Base-by-base conservation (phyloP, 2,797 vertebrate genomes). In the Pteronotus mesoamericanus region DNA sequence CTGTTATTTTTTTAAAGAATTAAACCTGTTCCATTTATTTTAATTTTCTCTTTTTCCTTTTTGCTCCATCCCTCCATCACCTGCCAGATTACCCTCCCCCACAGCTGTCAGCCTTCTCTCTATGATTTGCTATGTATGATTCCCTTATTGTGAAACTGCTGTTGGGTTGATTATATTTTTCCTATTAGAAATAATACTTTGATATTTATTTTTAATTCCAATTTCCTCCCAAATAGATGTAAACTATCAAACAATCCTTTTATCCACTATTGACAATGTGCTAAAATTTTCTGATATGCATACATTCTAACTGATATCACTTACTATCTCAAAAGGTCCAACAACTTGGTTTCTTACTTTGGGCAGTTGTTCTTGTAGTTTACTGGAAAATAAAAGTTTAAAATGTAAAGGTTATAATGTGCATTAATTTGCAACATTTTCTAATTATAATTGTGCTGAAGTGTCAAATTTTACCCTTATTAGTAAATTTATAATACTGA, bases 301-400 rank as follows among this genome's bases (percentile, higher is more conserved):
- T 22, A 68, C 12, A 75, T 88, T 71, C 29, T 51, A 89, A 59
- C 11, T 64, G 55, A 82, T 66, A 53, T 92, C 37, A 96, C 96
- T 97, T 96, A 97, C 96, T 77, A 97, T 96, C n/a, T 96, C 96
- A 79, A 95, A 87, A 93, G 97, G 74, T n/a, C 98, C 97, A 97
- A 98, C 95, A 74, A 92, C 71, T 94, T 94, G 92, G 57, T 91
- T 91, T 94, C 57, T 59, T 32, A 37, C 37, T 79, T 72, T 71
- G 6, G 94, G 74, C 19, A 94, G 22, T 51, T 94, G 91, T 89
- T 92, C 89, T 75, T 51, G 69, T 15, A 75, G n/a, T 61, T 75
- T 48, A 42, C 97, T 98, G 51, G 71, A 94, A 96, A 91, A 93
- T 24, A 92, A 87, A 94, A n/a, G 22, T 93, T 93, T 44, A 91